These are phyloP conservation scores for Acanthosepion pharaonis DNA, from an alignment of 2,888 invertebrate species.

Conservation along the genomic window DNA sequence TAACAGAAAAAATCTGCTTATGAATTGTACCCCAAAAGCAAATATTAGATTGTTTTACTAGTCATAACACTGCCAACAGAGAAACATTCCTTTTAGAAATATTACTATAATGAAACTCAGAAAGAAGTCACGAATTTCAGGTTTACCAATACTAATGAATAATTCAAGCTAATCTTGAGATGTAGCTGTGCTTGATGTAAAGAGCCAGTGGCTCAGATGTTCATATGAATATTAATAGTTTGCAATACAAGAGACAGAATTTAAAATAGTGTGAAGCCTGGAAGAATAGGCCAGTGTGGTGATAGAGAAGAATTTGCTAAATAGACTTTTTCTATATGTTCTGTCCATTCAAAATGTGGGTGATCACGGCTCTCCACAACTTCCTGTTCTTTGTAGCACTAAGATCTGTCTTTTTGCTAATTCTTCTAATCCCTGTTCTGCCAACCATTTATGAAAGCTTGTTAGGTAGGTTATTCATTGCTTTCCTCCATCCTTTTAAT, in stretches of 20 bases:
- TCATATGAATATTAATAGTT: neutral
- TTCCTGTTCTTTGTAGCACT: too few relatives aligned
- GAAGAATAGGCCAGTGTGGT: neutral
- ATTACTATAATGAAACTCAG: neutral
- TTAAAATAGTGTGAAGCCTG: neutral
- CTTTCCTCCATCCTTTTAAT: too few relatives aligned
- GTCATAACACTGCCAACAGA: too few relatives aligned
- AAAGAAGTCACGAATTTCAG: neutral
- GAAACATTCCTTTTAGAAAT: neutral
- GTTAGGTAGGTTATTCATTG: too few relatives aligned
- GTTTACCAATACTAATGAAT: neutral
- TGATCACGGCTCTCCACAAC: too few relatives aligned
- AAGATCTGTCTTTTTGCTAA: too few relatives aligned
- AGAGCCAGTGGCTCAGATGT: neutral
- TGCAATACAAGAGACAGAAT: neutral
- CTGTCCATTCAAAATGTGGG: too few relatives aligned
- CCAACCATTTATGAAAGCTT: too few relatives aligned
- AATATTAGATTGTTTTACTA: too few relatives aligned
- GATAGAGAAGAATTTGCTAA: neutral
- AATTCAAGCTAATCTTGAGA: neutral
- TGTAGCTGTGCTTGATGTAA: neutral
- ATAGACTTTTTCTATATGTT: neutral
- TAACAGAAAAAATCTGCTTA: too few relatives aligned
- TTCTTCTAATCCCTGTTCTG: too few relatives aligned
- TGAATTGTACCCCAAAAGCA: too few relatives aligned